phyloP scores from a whole-genome alignment of 2,797 vertebrate species.

The Alosa sapidissima region DNA sequence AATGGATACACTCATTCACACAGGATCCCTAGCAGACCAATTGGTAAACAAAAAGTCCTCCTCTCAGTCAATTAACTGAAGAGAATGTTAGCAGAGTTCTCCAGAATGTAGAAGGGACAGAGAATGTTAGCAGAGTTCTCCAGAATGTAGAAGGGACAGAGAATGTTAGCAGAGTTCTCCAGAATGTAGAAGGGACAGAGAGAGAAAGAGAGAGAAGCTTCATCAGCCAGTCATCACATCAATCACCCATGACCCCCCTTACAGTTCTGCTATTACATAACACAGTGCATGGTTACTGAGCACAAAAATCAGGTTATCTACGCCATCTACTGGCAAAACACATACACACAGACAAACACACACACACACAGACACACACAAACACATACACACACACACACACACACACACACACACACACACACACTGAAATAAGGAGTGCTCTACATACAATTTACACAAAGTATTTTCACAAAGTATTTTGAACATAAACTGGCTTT shows the following conservation, averaged over 20 bases:
- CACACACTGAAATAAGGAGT: neutral
- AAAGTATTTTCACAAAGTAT: neutral
- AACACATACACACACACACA: neutral
- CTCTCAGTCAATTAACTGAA: neutral
- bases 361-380: neutral
- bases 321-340: slow-evolving; percentile 34
- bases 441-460: too few species aligned
- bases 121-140: too few species aligned
- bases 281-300: neutral
- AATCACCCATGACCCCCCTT: neutral
- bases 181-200: neutral
- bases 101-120: too few species aligned
- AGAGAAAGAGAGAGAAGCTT: neutral
- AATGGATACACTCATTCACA: neutral
- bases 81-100: neutral
- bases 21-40: too few species aligned
- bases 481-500: neutral
- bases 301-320: slow-evolving; percentile 14
- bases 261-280: neutral
- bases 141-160: too few species aligned
- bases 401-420: neutral
- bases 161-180: neutral
- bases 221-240: neutral
- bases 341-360: neutral
- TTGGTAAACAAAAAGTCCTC: neutral